Percentiles rank a stretch among this genome's conserved stretches.
Evolutionary conservation across 2,113 vertebrate genomes (phyloP).

Genomic region (Tinamus guttatus): DNA sequence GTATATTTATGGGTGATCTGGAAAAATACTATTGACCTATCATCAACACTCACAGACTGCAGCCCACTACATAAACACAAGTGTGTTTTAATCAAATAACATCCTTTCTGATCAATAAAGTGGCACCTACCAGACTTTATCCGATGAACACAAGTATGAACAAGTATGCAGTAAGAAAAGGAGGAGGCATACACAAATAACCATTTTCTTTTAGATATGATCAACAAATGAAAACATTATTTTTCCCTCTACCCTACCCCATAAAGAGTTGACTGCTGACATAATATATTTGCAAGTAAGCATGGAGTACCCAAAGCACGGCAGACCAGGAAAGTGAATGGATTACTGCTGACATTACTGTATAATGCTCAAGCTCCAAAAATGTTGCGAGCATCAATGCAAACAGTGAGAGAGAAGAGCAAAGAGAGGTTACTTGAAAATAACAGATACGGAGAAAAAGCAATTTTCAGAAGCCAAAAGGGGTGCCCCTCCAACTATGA

Average conservation of each 20-base stretch:
- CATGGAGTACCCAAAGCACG: not conserved
- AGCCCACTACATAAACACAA: not conserved
- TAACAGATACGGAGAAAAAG: not conserved
- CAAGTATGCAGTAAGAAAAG: not conserved
- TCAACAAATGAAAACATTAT: not conserved
- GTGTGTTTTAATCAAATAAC: not conserved
- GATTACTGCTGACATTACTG: not conserved
- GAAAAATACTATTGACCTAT: not conserved
- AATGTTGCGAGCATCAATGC: not conserved
- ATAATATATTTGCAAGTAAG: not conserved
- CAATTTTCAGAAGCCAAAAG: not conserved
- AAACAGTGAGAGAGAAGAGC: not conserved
- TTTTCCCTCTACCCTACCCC: not conserved
- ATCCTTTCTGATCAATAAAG: not conserved
- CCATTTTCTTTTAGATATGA: rapidly evolving
- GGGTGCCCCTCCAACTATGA: not conserved
- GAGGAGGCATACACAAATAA: not conserved
- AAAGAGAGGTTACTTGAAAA: not conserved
- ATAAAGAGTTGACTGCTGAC: not conserved
- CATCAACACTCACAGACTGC: not conserved
- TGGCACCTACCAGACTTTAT: not conserved
- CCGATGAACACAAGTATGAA: not conserved
- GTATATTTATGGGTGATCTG: not conserved
- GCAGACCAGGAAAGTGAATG: not conserved
- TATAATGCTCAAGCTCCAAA: not conserved